Evolutionary conservation across 2,113 vertebrate genomes (phyloP).

Genomic region (Alethe castanea): DNA sequence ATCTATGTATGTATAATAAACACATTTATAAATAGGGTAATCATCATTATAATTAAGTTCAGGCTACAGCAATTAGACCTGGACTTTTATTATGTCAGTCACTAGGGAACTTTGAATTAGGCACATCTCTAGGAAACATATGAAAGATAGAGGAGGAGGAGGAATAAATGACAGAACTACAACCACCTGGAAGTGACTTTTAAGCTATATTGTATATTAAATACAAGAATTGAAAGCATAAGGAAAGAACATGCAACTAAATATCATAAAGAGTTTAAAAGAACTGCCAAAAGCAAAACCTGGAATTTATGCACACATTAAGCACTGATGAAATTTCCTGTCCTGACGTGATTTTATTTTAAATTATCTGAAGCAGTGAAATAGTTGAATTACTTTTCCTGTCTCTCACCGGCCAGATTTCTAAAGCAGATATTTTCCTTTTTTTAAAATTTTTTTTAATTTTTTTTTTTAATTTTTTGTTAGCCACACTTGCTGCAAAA

Average conservation of each 20-base stretch:
- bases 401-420: slow-evolving; percentile 34
- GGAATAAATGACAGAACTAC: background rate
- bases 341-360: background rate
- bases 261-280: background rate
- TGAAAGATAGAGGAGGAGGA: background rate
- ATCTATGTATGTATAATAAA: background rate
- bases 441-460: background rate
- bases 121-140: background rate
- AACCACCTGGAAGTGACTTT: background rate
- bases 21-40: background rate
- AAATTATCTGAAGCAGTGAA: slow-evolving; percentile 75
- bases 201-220: background rate
- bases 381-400: slow-evolving; percentile 55
- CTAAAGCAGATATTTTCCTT: slow-evolving; percentile 33
- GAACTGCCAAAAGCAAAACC: background rate
- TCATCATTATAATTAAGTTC: background rate
- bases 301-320: slow-evolving; percentile 14
- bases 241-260: background rate
- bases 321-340: slow-evolving; percentile 54
- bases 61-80: background rate
- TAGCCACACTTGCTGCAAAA: slow-evolving; percentile 59
- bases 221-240: background rate
- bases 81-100: background rate
- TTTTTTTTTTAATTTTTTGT: background rate
- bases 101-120: background rate